Conservation (phyloP, 2,113 vertebrate genomes). For the Verasper variegatus region DNA sequence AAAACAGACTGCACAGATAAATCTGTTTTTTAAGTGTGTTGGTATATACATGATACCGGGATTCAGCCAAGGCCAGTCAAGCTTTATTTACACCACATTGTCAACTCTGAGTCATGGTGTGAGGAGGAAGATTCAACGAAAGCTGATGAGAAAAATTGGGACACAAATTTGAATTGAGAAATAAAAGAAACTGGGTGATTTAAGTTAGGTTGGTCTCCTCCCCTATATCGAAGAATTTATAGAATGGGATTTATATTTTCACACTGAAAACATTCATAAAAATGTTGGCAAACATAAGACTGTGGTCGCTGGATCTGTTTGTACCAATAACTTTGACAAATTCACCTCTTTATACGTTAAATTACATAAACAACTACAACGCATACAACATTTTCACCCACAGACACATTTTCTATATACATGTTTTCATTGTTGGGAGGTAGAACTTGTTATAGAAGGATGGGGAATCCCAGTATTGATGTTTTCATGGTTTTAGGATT, state of each 20-base stretch:
- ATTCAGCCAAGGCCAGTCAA: conserved; percentile 39
- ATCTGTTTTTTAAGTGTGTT: conserved; percentile 17
- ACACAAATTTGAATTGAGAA: conserved; percentile 15
- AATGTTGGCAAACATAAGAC: neutral
- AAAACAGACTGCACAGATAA: neutral
- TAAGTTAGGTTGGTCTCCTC: too few relatives aligned
- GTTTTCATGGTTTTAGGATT: neutral
- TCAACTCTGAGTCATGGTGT: conserved; percentile 51
- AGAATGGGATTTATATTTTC: too few relatives aligned
- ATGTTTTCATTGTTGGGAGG: neutral
- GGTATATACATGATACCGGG: conserved; percentile 31
- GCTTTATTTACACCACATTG: conserved; percentile 27
- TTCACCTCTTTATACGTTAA: neutral
- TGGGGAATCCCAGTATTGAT: neutral
- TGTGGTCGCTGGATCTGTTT: neutral
- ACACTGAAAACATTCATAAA: too few relatives aligned
- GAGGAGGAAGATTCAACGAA: conserved; percentile 26
- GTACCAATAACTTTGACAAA: neutral
- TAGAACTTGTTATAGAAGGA: neutral
- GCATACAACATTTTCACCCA: neutral
- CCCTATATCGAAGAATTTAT: too few relatives aligned
- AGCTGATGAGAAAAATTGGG: neutral
- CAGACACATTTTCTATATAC: too few relatives aligned
- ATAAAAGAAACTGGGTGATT: neutral
- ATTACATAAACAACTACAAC: neutral